A percentile compares a stretch with the other conserved stretches of the same genome.
Evolutionary conservation across 2,888 invertebrate species (phyloP).

Genomic region (Pachycephus smyrnensis): DNA sequence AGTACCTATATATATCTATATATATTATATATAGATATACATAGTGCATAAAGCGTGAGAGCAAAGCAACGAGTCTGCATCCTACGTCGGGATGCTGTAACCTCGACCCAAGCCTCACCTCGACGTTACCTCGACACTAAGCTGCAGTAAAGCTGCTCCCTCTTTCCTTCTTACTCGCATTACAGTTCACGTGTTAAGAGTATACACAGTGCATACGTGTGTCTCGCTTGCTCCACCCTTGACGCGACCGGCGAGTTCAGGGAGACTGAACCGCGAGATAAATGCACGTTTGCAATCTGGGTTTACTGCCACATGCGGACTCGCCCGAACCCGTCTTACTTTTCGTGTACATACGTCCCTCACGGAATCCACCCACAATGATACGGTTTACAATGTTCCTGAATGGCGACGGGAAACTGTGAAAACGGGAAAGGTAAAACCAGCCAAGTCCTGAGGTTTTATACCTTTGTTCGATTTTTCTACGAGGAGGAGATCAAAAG

Average conservation of each 20-base stretch:
- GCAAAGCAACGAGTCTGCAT: background rate
- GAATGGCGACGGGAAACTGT: background rate
- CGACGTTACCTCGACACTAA: background rate
- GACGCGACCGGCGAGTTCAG: slow-evolving; percentile 6
- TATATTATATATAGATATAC: background rate
- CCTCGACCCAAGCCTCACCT: background rate
- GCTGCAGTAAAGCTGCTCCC: background rate
- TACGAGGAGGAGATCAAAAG: background rate
- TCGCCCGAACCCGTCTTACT: background rate
- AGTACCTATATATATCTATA: background rate
- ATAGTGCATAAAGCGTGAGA: background rate
- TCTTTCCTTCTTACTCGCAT: background rate
- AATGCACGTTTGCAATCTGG: slow-evolving; percentile 51
- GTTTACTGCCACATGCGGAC: slow-evolving; percentile 47
- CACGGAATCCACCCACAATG: background rate
- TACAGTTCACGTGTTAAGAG: background rate
- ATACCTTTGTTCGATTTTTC: background rate
- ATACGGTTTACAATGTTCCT: background rate
- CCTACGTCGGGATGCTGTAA: slow-evolving; percentile 5
- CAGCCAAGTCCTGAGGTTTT: background rate
- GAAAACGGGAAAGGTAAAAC: background rate
- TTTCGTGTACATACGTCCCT: slow-evolving; percentile 13
- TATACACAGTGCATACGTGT: background rate
- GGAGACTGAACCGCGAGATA: slow-evolving; percentile 28
- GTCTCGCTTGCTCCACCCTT: slow-evolving; percentile 4